Evolutionary conservation across 2,797 vertebrate genomes (phyloP), one percentile per base, ranked within the genome.

Genomic region (Chiropotes sagulatus): DNA sequence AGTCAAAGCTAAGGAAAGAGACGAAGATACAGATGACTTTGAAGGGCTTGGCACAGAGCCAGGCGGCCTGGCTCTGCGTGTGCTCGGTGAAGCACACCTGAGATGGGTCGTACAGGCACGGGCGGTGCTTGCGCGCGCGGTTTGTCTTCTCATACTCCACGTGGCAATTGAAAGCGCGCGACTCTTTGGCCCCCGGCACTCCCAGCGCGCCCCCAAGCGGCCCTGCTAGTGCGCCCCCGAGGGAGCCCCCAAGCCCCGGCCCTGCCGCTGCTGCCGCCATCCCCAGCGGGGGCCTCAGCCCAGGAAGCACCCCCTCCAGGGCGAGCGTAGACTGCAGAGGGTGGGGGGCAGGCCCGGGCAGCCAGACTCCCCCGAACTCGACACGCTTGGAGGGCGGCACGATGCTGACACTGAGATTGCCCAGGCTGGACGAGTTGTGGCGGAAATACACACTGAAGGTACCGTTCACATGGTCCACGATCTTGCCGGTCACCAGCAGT

Each of bases 1-100:
- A 99, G 98, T 99, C 99, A 92, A 99, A 99, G 98, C 99, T 99
- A 97, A 99, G 99, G 99, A 99, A 99, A 96, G 99, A 99, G 98
- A 99, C 99, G 98, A 99, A 99, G 98, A 99, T 99, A 98, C 99
- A 99, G 99, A 99, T 99, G 97, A 99, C 99, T 98, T 99, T 99
- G 99, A 99, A 99, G 97, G 99, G 99, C 97, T 99, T 99, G 98
- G 99, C 99, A 48, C 99, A 99, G 46, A 99, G 99, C 99, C 99
- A 99, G 97, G 99, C 99, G 0, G 99, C 99, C 1, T 99, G 99
- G 98, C 99, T 99, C 98, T 99, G 99, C 94, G 99, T 99, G 98
- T 99, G 99, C 98, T 99, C 99, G 0, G 99, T 99, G 99, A 99
- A 99, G 98, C 99, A 99, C 98, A 99, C 99, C 98, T 99, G 99